A percentile compares a stretch with the other conserved stretches of the same genome.
phyloP scores from a whole-genome alignment of 2,888 invertebrate genomes.

The Eupsilia transversa region DNA sequence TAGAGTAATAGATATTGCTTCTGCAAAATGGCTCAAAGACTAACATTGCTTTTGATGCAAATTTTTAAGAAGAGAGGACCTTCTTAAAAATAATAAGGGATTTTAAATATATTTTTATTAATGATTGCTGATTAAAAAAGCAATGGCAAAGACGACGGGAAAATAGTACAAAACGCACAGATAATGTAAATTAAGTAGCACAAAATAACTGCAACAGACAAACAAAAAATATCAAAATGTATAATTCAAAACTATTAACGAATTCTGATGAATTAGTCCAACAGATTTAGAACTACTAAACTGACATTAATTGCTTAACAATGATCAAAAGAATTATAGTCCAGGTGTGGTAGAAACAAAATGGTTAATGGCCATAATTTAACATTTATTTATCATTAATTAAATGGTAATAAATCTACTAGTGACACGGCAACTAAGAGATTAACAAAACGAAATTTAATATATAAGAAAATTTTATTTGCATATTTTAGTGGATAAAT shows the following conservation, averaged over 20 bases:
- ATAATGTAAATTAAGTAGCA: neutral
- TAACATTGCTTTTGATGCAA: too few relatives aligned
- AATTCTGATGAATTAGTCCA: constrained; percentile 27
- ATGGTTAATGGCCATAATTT: constrained; percentile 35
- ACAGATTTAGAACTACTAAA: constrained; percentile 35
- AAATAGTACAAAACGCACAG: neutral
- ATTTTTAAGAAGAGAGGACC: too few relatives aligned
- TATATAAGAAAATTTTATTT: neutral
- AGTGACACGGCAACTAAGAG: neutral
- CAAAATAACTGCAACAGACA: neutral
- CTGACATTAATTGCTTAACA: constrained; percentile 31
- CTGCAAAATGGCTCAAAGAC: neutral
- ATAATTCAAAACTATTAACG: constrained; percentile 6
- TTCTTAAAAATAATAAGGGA: too few relatives aligned
- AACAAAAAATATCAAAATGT: constrained; percentile 25
- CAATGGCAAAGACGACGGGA: neutral
- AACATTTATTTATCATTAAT: constrained; percentile 32
- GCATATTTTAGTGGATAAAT: neutral
- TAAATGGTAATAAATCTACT: constrained; percentile 38
- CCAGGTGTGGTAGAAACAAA: constrained; percentile 25
- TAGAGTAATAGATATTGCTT: neutral
- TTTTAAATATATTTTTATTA: too few relatives aligned
- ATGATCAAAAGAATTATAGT: constrained; percentile 27
- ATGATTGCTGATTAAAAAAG: neutral
- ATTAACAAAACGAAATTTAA: constrained; percentile 22